Base-by-base conservation (phyloP, 2,888 invertebrate species). In the Stegana nigrithorax region DNA sequence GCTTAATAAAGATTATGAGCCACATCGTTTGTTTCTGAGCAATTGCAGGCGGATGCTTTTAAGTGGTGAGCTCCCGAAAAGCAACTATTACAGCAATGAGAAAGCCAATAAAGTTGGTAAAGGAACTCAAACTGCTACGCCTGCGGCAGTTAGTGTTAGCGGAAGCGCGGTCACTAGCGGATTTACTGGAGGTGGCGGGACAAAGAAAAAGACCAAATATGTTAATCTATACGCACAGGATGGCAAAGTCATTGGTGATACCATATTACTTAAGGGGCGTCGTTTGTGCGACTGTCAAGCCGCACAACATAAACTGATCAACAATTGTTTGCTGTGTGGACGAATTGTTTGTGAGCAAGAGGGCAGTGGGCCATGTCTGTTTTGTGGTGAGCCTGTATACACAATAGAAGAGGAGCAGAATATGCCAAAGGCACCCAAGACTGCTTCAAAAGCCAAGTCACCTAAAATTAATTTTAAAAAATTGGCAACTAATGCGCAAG, bases 321-420 rank as follows among this genome's bases (percentile, higher is more conserved):
- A 95, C 82, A 99, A 99, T 85, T 99, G 99, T 80, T 83, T 93
- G 10, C 90, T 90, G 65, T 99, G 99, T 86, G 99, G 99, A 0
- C 89, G 97, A 62, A 93, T 99, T 66, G 93, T 98, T 4, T 99
- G 98, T 85, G 90, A 90, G 60, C 96, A 97, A 86, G 99, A 99
- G 87, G 98, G 98, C 1, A 93, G 97, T 7, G 99, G 99, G 0
- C 96, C 97, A 0, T 99, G 99, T 81, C 89, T 97, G 47, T 96
- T 92, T 82, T 99, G 99, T 87, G 93, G 92, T 0, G 90, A 90
- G 75, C 87, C 95, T 83, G 98, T 98, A 0, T 92, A 92, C 76
- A 91, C 92, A 0, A 88, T 88, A 21, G 91, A 92, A 65, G 93
- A 95, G 80, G 93, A 94, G 80, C 88, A 89, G 78, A 88, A 89